phyloP scores from a whole-genome alignment of 2,888 invertebrate genomes.

The Eurytoma adleriae region DNA sequence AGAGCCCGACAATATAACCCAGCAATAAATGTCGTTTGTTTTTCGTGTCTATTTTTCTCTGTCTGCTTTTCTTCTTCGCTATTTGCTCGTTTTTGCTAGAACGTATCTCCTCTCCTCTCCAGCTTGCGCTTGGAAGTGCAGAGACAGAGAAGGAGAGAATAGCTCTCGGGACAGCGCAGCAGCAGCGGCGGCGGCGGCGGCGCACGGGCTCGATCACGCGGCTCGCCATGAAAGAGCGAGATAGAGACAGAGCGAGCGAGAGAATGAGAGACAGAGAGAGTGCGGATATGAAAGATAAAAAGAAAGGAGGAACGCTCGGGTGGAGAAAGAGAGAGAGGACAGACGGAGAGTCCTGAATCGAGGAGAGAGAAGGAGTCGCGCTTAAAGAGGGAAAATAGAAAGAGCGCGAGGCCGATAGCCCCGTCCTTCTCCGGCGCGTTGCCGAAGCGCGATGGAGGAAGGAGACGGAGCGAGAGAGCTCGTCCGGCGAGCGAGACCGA shows the following conservation, averaged over 20 bases:
- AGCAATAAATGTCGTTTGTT: conserved; percentile 50
- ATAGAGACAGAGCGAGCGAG: conserved; percentile 37
- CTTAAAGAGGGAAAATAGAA: conserved; percentile 35
- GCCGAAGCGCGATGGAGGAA: not conserved
- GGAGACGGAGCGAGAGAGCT: not conserved
- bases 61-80: conserved; percentile 40
- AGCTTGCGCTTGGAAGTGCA: conserved; percentile 35
- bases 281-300: not conserved
- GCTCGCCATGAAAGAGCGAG: conserved; percentile 24
- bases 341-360: conserved; percentile 26
- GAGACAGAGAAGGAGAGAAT: conserved; percentile 42
- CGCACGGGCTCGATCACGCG: conserved; percentile 30
- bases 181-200: not conserved
- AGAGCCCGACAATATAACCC: conserved; percentile 34
- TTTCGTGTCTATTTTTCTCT: conserved; percentile 38
- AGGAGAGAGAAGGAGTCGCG: conserved; percentile 21
- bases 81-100: conserved; percentile 37
- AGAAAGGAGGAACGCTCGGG: conserved; percentile 22
- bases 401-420: not conserved
- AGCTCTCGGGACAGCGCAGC: conserved; percentile 46
- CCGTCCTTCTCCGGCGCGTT: not conserved
- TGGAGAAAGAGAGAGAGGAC: conserved; percentile 12
- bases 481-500: not conserved
- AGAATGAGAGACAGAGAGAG: not conserved
- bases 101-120: conserved; percentile 7